Base-by-base conservation (phyloP, 1,140 invertebrate species). In the Pararge aegeria region DNA sequence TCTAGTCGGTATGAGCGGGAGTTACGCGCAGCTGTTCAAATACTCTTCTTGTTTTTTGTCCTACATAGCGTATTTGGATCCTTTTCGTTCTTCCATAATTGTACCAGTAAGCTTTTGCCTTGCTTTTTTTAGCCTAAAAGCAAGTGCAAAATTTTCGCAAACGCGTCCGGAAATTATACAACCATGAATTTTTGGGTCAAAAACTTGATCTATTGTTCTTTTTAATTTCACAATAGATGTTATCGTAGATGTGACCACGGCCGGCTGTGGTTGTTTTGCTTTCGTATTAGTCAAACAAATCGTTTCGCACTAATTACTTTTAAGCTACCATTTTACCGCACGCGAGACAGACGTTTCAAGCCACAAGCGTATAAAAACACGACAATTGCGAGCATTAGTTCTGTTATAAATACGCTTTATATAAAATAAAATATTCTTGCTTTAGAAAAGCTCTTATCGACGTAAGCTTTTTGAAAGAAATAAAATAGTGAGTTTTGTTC, bases 21-120 rank as follows among this genome's bases (percentile, higher is more conserved):
- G 54, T 54, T 51, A 55, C 46, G 63, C 67, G 59, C 78, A 78
- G 78, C 77, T 83, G 79, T 62, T 73, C 73, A 80, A 80, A 81
- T 65, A 83, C 68, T 75, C 70, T 37, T 69, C 64, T 68, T 69
- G 66, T 68, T 83, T 75, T 83, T 78, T 85, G 71, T 78, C 19
- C 67, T 68, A 78, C 71, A 70, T 66, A 73, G 66, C 60, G 68
- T 74, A 64, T 71, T 78, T 70, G 64, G 72, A 68, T 63, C 59
- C 38, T 70, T 74, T 58, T 66, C 19, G 19, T 12, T 46, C 18
- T 48, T 64, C 70, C 66, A 73, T 77, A 79, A 80, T 84, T 75
- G 72, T 64, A 66, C 72, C 73, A 73, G 20, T 54, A 54, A 44
- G 75, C 69, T 66, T 73, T 72, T 71, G 69, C 70, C 68, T 73